Percentiles rank a stretch among this genome's conserved stretches.
phyloP scores from a whole-genome alignment of 2,113 vertebrate species.

The Monopterus albus region DNA sequence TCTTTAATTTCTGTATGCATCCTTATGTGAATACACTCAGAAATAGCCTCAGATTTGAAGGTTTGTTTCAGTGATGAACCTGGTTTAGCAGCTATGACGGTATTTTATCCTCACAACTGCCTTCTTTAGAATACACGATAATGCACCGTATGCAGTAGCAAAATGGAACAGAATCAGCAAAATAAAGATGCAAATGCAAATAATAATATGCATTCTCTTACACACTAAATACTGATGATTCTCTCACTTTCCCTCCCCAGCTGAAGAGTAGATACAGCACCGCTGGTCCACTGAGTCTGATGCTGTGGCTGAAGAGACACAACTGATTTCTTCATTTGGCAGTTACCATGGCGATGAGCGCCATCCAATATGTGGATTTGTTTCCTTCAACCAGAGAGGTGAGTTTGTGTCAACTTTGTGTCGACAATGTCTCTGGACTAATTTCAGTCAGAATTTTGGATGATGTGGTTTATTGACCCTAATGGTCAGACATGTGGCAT shows the following conservation, averaged over 20 bases:
- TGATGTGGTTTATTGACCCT: too few relatives aligned
- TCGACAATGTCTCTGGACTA: too few relatives aligned
- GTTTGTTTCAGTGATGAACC: too few relatives aligned
- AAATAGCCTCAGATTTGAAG: too few relatives aligned
- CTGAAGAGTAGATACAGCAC: slow-evolving; percentile 1
- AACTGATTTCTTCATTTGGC: background rate
- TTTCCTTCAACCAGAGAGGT: background rate
- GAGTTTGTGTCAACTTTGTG: slow-evolving; percentile 5
- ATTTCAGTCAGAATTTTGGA: too few relatives aligned
- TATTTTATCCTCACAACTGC: too few relatives aligned
- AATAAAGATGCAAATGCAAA: background rate
- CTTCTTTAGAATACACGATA: too few relatives aligned
- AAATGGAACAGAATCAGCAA: background rate
- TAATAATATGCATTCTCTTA: background rate
- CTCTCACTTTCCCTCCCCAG: background rate
- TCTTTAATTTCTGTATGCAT: too few relatives aligned
- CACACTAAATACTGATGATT: background rate
- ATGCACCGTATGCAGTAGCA: too few relatives aligned
- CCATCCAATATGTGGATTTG: background rate
- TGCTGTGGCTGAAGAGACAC: background rate
- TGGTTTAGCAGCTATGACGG: too few relatives aligned
- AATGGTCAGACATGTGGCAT: too few relatives aligned
- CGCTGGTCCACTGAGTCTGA: background rate
- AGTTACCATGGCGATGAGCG: slow-evolving; percentile 17
- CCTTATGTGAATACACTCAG: too few relatives aligned